Evolutionary conservation across 2,888 invertebrate species (phyloP).

Genomic region (Sphaerophoria taeniata): DNA sequence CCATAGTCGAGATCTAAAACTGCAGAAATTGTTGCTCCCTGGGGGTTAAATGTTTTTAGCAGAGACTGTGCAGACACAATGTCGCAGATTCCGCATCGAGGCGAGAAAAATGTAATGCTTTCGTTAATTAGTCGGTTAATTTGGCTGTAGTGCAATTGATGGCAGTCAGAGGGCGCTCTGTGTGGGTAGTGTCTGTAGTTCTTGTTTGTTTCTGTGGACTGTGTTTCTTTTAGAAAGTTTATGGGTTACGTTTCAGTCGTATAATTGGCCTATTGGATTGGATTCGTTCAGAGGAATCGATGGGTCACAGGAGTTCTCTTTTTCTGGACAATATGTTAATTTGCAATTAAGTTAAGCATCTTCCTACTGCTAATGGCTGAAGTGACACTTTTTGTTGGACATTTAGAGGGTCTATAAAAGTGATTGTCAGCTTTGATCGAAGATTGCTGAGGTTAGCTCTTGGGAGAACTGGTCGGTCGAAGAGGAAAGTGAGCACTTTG

Average conservation of each 20-base stretch:
- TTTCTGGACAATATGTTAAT: slow-evolving; percentile 58
- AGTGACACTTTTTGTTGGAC: slow-evolving; percentile 38
- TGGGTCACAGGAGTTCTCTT: neutral
- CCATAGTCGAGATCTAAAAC: neutral
- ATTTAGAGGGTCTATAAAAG: neutral
- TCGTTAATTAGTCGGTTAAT: slow-evolving; percentile 73
- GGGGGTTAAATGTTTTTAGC: neutral
- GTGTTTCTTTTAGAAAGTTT: slow-evolving; percentile 66
- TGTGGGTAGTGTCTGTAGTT: neutral
- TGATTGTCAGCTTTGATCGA: neutral
- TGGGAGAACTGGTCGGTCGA: neutral
- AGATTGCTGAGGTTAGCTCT: neutral
- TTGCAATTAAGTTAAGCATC: slow-evolving; percentile 44
- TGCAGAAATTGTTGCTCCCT: neutral
- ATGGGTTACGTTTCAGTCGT: slow-evolving; percentile 58
- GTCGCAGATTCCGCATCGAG: slow-evolving; percentile 58
- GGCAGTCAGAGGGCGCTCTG: neutral
- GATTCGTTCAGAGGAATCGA: slow-evolving; percentile 5
- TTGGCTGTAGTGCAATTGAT: slow-evolving; percentile 32
- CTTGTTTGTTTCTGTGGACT: neutral
- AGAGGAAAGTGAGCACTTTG: neutral
- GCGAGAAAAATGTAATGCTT: slow-evolving; percentile 73
- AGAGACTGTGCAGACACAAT: slow-evolving; percentile 16
- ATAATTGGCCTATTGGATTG: slow-evolving; percentile 60
- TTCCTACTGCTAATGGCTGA: slow-evolving; percentile 18